These are phyloP conservation scores for Onychomys torridus DNA, from an alignment of 2,797 vertebrate genomes.

Conservation along the genomic window DNA sequence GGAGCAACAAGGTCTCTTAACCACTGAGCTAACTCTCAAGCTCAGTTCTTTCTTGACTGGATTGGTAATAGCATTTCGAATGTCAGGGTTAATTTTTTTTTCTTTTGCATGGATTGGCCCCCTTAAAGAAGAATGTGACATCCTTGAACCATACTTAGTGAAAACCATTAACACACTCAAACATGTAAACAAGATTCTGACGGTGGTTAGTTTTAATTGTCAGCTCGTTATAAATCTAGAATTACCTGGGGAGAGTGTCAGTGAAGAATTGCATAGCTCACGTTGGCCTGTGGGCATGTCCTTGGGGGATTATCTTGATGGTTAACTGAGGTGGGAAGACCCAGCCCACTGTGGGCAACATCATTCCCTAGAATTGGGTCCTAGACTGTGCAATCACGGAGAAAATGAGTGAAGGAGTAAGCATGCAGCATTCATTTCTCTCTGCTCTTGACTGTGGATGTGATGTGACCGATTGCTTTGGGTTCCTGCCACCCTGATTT, in stretches of 20 bases:
- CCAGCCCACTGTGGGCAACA: neutral
- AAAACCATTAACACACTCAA: neutral
- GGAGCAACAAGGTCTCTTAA: neutral
- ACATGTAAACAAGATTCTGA: neutral
- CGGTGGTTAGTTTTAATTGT: neutral
- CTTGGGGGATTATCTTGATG: neutral
- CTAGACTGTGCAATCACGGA: neutral
- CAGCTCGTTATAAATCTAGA: neutral
- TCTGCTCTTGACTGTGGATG: neutral
- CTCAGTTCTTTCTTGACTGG: neutral
- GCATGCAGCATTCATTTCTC: neutral
- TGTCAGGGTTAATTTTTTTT: neutral
- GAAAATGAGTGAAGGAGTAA: neutral
- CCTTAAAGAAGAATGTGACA: neutral
- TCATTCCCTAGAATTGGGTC: neutral
- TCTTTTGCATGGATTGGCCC: neutral
- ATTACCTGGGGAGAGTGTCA: neutral
- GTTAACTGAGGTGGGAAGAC: neutral
- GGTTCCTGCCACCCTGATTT: no score
- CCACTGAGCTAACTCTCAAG: neutral
- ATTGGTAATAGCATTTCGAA: slow-evolving; percentile 10
- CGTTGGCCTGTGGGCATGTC: neutral
- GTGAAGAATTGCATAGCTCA: neutral
- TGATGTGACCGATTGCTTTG: neutral
- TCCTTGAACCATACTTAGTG: neutral